Percentiles rank a stretch among this genome's conserved stretches.
phyloP scores from a whole-genome alignment of 2,797 vertebrate species.

The Enteromius afrohamiltoni region DNA sequence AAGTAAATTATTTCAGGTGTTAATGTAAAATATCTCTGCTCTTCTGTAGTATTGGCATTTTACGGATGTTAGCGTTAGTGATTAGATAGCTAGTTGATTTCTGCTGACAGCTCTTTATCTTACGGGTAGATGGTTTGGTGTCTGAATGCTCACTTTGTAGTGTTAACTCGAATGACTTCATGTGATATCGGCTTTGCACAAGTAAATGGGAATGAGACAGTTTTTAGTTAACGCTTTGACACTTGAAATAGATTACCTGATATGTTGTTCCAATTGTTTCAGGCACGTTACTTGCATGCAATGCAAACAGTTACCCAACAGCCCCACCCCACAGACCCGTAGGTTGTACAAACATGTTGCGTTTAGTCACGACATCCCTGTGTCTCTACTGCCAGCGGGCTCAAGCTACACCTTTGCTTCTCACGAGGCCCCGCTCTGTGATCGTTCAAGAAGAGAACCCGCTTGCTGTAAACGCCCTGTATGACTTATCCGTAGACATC shows the following conservation, averaged over 20 bases:
- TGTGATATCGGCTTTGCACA: background rate
- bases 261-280: conserved; percentile 10
- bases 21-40: background rate
- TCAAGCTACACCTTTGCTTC: conserved; percentile 48
- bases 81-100: background rate
- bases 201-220: background rate
- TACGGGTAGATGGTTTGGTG: background rate
- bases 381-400: conserved; percentile 63
- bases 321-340: background rate
- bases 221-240: background rate
- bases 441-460: conserved; percentile 80
- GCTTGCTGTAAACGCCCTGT: conserved; percentile 80
- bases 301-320: conserved; percentile 23
- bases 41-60: background rate
- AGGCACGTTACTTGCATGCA: background rate
- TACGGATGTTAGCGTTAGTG: background rate
- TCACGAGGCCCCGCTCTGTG: conserved; percentile 60
- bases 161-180: background rate
- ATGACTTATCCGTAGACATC: conserved; percentile 84
- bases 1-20: background rate
- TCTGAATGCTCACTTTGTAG: background rate
- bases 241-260: background rate
- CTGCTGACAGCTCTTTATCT: background rate
- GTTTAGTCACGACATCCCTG: conserved; percentile 65
- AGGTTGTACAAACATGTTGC: conserved; percentile 70